These are phyloP conservation scores for Kryptolebias marmoratus DNA, from an alignment of 2,113 vertebrate genomes.

Conservation along the genomic window DNA sequence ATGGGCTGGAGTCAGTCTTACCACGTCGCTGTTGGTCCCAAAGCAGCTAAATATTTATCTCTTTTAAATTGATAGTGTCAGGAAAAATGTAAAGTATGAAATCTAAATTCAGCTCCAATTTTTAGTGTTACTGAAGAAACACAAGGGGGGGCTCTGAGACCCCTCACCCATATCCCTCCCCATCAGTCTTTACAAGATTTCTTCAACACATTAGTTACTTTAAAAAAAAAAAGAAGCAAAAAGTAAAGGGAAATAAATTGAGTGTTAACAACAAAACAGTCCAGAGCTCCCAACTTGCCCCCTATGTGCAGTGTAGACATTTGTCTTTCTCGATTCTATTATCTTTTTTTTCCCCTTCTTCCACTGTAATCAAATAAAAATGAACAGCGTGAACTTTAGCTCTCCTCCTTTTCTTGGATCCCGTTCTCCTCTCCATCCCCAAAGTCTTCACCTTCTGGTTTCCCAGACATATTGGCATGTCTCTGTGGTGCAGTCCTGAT, in stretches of 20 bases:
- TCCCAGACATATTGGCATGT: constrained; percentile 82
- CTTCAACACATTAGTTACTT: constrained; percentile 70
- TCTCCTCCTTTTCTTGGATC: constrained; percentile 69
- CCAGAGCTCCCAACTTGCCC: constrained; percentile 65
- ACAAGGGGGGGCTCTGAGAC: constrained; percentile 72
- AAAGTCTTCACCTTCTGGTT: constrained; percentile 76
- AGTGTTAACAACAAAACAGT: constrained; percentile 72
- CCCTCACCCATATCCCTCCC: constrained; percentile 56
- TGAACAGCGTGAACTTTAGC: constrained; percentile 75
- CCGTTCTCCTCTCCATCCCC: constrained; percentile 63
- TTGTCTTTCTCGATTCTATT: constrained; percentile 69
- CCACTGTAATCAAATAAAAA: constrained; percentile 66
- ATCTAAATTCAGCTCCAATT: constrained; percentile 48
- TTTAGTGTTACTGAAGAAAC: constrained; percentile 60
- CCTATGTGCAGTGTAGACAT: constrained; percentile 70
- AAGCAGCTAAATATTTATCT: constrained; percentile 66
- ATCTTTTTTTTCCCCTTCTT: constrained; percentile 69
- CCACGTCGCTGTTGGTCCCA: constrained; percentile 67
- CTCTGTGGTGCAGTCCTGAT: constrained; percentile 71
- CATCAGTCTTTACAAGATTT: constrained; percentile 69
- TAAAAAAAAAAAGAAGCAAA: constrained; percentile 37
- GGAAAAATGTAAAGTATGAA: constrained; percentile 37
- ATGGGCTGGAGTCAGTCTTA: constrained; percentile 60
- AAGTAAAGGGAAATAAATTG: constrained; percentile 69
- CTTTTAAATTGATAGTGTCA: constrained; percentile 68